A percentile compares a stretch with the other conserved stretches of the same genome.
Conservation (phyloP, 2,888 invertebrate genomes). For the Ophioninae sp. region DNA sequence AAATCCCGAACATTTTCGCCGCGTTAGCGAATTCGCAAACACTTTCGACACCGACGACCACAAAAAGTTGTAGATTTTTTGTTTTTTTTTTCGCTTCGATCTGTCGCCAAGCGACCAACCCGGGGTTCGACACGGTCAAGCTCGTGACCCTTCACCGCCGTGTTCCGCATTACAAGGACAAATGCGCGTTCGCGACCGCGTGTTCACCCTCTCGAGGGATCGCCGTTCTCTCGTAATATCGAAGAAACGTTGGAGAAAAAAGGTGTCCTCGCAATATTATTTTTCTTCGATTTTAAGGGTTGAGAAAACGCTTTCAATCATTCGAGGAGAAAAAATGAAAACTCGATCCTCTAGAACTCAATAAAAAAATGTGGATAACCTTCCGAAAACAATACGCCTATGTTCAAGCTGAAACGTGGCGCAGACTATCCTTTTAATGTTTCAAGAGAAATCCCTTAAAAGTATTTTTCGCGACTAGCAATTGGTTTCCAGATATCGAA, state of each 20-base stretch:
- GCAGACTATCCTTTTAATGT: too few relatives aligned
- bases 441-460: too few relatives aligned
- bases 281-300: too few relatives aligned
- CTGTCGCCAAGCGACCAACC: background rate
- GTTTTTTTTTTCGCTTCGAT: slow-evolving; percentile 27
- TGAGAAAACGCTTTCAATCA: too few relatives aligned
- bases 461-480: too few relatives aligned
- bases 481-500: too few relatives aligned
- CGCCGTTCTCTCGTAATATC: slow-evolving; percentile 14
- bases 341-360: too few relatives aligned
- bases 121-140: background rate
- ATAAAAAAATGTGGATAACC: too few relatives aligned
- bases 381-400: too few relatives aligned
- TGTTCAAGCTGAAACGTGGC: too few relatives aligned
- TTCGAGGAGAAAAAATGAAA: too few relatives aligned
- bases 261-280: background rate
- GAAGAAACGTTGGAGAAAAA: slow-evolving; percentile 1
- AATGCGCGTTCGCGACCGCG: slow-evolving; percentile 3
- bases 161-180: background rate
- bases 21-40: slow-evolving; percentile 77
- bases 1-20: slow-evolving; percentile 79
- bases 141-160: background rate
- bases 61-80: slow-evolving; percentile 11
- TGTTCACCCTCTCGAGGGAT: slow-evolving; percentile 19
- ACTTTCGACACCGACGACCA: slow-evolving; percentile 61